Conservation (phyloP, 2,888 invertebrate genomes). For the Chrysopilus asiliformis region DNA sequence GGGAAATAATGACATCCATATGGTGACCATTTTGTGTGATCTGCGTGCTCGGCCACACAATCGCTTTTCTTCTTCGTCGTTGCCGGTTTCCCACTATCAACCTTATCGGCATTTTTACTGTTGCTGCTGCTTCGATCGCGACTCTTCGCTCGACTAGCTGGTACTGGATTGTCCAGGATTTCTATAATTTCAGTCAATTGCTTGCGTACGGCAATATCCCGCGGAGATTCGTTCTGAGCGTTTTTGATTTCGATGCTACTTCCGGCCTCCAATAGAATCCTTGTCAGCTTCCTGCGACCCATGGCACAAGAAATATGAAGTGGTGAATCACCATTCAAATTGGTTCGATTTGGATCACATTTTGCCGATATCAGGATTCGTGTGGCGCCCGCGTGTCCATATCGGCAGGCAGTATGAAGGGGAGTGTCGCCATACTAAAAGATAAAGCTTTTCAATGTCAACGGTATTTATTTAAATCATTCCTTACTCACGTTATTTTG, state of each 20-base stretch:
- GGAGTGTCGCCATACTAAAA: constrained; percentile 87
- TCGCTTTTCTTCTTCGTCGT: constrained; percentile 41
- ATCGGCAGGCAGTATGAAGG: constrained; percentile 85
- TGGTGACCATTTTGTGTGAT: constrained; percentile 59
- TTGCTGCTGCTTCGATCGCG: constrained; percentile 19
- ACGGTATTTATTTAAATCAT: too few species aligned
- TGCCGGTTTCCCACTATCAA: constrained; percentile 21
- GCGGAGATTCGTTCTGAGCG: constrained; percentile 62
- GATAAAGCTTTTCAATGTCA: constrained; percentile 7
- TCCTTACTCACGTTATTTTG: constrained; percentile 74
- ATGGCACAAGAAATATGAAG: constrained; percentile 89
- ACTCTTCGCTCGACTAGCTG: constrained; percentile 30
- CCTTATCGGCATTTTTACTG: constrained; percentile 11
- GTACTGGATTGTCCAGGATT: constrained; percentile 47
- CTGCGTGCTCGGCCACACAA: constrained; percentile 26
- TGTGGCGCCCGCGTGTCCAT: constrained; percentile 93
- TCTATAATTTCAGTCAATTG: constrained; percentile 70
- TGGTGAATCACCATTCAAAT: constrained; percentile 92
- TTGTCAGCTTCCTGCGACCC: constrained; percentile 80
- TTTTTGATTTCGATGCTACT: constrained; percentile 51
- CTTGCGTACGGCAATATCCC: constrained; percentile 80
- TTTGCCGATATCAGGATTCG: constrained; percentile 85
- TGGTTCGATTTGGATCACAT: constrained; percentile 74
- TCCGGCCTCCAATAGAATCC: constrained; percentile 78
- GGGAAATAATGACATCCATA: constrained; percentile 88